Evolutionary conservation across 2,113 vertebrate genomes (phyloP).

Genomic region (Daubentonia madagascariensis): DNA sequence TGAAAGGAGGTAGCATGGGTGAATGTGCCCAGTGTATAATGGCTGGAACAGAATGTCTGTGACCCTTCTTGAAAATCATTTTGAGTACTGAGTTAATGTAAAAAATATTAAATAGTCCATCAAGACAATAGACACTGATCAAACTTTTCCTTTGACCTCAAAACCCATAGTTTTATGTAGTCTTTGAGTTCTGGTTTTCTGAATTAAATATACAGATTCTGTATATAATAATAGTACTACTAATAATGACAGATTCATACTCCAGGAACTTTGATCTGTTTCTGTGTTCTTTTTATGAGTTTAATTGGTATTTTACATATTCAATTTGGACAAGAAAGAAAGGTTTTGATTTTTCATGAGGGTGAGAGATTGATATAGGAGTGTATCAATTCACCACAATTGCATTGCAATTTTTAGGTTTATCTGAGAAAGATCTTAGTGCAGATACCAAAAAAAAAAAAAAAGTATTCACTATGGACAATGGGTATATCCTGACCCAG

Average conservation of each 20-base stretch:
- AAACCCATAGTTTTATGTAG: background rate
- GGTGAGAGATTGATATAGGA: background rate
- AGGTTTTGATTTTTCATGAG: conserved; percentile 19
- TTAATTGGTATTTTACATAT: conserved; percentile 24
- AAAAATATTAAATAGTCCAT: background rate
- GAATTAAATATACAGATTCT: background rate
- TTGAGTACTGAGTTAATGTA: background rate
- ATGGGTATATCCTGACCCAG: background rate
- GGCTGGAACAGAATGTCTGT: background rate
- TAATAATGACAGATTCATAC: background rate
- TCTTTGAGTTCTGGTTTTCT: conserved; percentile 2
- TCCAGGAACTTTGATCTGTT: background rate
- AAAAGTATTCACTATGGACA: background rate
- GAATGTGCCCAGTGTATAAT: background rate
- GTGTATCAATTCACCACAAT: background rate
- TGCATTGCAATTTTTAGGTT: background rate
- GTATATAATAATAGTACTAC: background rate
- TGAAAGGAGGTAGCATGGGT: background rate
- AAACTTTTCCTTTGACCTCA: conserved; percentile 19
- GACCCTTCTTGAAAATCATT: background rate
- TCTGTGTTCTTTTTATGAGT: background rate
- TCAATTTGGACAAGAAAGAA: background rate
- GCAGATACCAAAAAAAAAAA: background rate
- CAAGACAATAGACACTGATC: background rate
- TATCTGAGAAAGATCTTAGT: background rate